phyloP scores from a whole-genome alignment of 2,888 invertebrate genomes.

The Schizotus pectinicornis region DNA sequence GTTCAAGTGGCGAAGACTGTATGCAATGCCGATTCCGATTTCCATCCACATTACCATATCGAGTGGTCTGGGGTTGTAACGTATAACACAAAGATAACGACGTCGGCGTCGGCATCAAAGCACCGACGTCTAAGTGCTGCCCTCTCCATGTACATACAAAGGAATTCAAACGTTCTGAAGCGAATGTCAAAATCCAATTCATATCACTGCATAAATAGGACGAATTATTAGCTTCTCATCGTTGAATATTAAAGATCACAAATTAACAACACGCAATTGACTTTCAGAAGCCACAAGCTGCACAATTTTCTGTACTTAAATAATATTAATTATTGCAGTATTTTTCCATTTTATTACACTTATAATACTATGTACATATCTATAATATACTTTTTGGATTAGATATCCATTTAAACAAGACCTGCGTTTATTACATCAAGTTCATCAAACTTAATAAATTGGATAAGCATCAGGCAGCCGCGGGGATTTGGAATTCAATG shows the following conservation, averaged over 20 bases:
- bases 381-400: no score
- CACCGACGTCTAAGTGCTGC: slow-evolving; percentile 44
- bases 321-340: no score
- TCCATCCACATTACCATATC: slow-evolving; percentile 42
- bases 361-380: no score
- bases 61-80: slow-evolving; percentile 40
- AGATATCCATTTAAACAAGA: no score
- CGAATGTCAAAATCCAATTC: slow-evolving; percentile 48
- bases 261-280: no score
- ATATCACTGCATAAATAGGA: slow-evolving; percentile 46
- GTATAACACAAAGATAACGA: slow-evolving; percentile 44
- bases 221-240: slow-evolving; percentile 41
- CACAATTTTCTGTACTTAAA: no score
- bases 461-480: slow-evolving; percentile 6
- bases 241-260: no score
- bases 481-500: slow-evolving; percentile 4
- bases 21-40: slow-evolving; percentile 6
- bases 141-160: slow-evolving; percentile 41
- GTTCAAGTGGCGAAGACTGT: slow-evolving; percentile 10
- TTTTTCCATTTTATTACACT: no score
- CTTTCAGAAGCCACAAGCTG: no score
- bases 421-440: no score
- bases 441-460: background rate
- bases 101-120: slow-evolving; percentile 45
- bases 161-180: slow-evolving; percentile 47